Conservation (phyloP, 1,140 invertebrate species). For the Eurosta solidaginis region DNA sequence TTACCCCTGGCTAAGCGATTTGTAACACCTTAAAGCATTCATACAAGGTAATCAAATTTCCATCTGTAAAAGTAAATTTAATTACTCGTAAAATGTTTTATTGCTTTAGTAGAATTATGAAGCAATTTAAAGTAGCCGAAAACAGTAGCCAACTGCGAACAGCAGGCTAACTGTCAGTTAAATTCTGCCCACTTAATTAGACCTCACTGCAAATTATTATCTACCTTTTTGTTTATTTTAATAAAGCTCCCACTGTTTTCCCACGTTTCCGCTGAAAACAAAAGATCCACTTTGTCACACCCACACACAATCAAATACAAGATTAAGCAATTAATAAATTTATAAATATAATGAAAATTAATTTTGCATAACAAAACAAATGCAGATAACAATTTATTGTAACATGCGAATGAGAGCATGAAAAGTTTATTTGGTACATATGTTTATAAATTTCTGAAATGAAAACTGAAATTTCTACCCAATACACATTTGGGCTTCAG, state of each 20-base stretch:
- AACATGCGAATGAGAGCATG: not conserved
- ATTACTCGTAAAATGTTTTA: too few relatives aligned
- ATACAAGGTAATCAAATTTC: too few relatives aligned
- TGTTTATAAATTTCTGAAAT: not conserved
- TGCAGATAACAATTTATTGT: not conserved
- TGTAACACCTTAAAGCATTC: not conserved
- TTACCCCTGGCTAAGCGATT: too few relatives aligned
- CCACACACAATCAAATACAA: not conserved
- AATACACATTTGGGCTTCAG: too few relatives aligned
- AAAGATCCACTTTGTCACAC: not conserved
- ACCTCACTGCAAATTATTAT: not conserved
- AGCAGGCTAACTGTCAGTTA: not conserved
- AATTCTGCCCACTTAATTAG: not conserved
- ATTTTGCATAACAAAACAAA: slow-evolving; percentile 17
- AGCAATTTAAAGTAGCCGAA: too few relatives aligned
- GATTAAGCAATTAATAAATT: slow-evolving; percentile 20
- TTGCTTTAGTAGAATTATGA: too few relatives aligned
- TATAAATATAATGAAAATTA: slow-evolving; percentile 17
- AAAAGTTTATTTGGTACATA: not conserved
- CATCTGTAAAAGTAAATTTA: too few relatives aligned
- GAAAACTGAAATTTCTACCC: too few relatives aligned
- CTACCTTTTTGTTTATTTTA: not conserved
- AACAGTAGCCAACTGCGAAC: slow-evolving; percentile 5
- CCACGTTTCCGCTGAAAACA: not conserved
- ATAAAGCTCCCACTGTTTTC: not conserved